A percentile compares a stretch with the other conserved stretches of the same genome.
phyloP scores from a whole-genome alignment of 1,140 invertebrate genomes.

The Frieseomelitta varia region DNA sequence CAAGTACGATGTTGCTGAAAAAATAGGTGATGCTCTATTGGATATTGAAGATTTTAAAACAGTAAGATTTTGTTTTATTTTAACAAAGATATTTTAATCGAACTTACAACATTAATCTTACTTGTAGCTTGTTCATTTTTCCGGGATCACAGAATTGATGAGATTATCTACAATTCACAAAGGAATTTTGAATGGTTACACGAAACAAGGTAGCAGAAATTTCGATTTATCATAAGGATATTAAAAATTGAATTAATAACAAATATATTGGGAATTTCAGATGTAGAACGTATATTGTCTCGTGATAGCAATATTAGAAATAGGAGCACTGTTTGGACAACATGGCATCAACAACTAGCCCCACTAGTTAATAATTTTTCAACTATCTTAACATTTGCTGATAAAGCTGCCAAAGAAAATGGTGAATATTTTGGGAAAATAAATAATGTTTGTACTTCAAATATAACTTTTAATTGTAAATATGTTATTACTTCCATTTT shows the following conservation, averaged over 20 bases:
- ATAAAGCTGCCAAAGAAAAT: conserved; percentile 83
- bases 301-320: conserved; percentile 52
- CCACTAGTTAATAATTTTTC: conserved; percentile 77
- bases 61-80: conserved; percentile 69
- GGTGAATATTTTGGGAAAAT: conserved; percentile 73
- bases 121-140: conserved; percentile 87
- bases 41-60: conserved; percentile 81
- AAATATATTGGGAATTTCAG: conserved; percentile 54
- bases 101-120: conserved; percentile 64
- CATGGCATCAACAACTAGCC: conserved; percentile 70
- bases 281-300: conserved; percentile 64
- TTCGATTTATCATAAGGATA: neutral
- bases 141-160: conserved; percentile 84
- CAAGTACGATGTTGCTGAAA: conserved; percentile 74
- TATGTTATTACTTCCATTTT: neutral
- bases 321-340: conserved; percentile 67
- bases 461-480: neutral
- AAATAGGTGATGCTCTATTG: conserved; percentile 83
- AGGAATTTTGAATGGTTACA: conserved; percentile 48
- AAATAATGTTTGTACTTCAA: neutral
- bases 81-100: conserved; percentile 8
- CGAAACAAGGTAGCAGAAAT: conserved; percentile 60
- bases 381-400: conserved; percentile 81
- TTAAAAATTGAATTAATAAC: neutral
- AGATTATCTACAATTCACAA: conserved; percentile 41